Base-by-base conservation (phyloP, 2,888 invertebrate genomes). In the Hipparchia sbordonii region DNA sequence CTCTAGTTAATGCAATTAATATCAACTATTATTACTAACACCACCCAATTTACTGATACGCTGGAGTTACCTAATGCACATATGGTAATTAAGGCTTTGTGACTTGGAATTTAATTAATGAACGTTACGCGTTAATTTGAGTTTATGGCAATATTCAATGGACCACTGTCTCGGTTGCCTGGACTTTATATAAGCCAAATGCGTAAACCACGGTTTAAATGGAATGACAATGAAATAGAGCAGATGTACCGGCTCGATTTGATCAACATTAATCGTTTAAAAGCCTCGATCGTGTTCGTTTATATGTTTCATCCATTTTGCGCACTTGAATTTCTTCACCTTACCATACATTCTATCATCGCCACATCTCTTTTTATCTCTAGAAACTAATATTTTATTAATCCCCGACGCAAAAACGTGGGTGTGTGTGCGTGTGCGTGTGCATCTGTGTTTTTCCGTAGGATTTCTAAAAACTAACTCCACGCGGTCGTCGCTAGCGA, bases 1-100 rank as follows among this genome's bases (percentile, higher is more conserved):
- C 57, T 70, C 70, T 72, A 72, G 51, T 72, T 72, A 72, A 61
- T 51, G 67, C 61, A 67, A 72, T 71, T 69, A 74, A 72, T 65
- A 46, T 57, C 39, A 65, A 67, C 72, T 67, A 72, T 67, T 74
- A 67, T 67, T 60, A 48, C 45, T 68, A 23, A 61, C 45, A 48
- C 9, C 56, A 67, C 60, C 68, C 67, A 59, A 72, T 74, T 66
- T 60, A 73, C 67, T 72, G 61, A 63, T 66, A 48, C 61, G 46
- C 63, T 46, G 70, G 61, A 67, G 39, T 59, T 54, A 8, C 48
- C 13, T 48, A 51, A 65, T 65, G 52, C 52, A 1, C 10, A 13
- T 33, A 67, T 59, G 70, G 65, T 70, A 57, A 72, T 70, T 48
- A 56, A 65, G 54, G 63, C 13, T 51, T 65, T 72, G 63, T 54